phyloP scores from a whole-genome alignment of 1,140 invertebrate species.

The Daktulosphaira vitifoliae region DNA sequence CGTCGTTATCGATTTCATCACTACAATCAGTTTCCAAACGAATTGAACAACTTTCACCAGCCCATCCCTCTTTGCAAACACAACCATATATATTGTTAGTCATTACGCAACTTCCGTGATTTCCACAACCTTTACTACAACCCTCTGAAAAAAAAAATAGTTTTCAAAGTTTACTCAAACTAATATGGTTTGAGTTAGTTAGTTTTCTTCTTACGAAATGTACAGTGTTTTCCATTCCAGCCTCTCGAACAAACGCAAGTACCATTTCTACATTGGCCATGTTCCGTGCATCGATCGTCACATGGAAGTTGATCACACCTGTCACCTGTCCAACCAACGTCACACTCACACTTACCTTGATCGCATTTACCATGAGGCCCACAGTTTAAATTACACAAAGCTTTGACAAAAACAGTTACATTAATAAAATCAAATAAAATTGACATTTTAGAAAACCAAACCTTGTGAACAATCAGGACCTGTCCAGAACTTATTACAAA shows the following conservation, averaged over 20 bases:
- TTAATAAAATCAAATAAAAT: not conserved
- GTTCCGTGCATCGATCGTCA: slow-evolving; percentile 82
- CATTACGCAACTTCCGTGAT: slow-evolving; percentile 78
- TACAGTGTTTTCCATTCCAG: slow-evolving; percentile 95
- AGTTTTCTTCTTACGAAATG: slow-evolving; percentile 70
- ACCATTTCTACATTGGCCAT: slow-evolving; percentile 94
- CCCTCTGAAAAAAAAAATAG: slow-evolving; percentile 58
- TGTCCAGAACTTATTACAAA: slow-evolving; percentile 82
- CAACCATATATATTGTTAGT: slow-evolving; percentile 83
- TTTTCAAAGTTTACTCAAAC: not conserved
- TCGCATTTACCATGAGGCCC: slow-evolving; percentile 83
- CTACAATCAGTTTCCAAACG: slow-evolving; percentile 84
- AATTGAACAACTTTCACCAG: slow-evolving; percentile 82
- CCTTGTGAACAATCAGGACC: slow-evolving; percentile 85
- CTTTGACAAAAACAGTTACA: slow-evolving; percentile 47
- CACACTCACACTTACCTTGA: slow-evolving; percentile 77
- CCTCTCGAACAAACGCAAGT: slow-evolving; percentile 93
- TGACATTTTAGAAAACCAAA: slow-evolving; percentile 42
- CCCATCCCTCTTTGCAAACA: slow-evolving; percentile 83
- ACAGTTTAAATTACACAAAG: slow-evolving; percentile 82
- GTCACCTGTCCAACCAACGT: slow-evolving; percentile 81
- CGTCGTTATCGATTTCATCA: slow-evolving; percentile 92
- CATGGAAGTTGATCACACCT: slow-evolving; percentile 83
- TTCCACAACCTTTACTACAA: slow-evolving; percentile 85
- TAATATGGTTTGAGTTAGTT: not conserved